Base-by-base conservation (phyloP, 2,113 vertebrate species). In the Ursus arctos region DNA sequence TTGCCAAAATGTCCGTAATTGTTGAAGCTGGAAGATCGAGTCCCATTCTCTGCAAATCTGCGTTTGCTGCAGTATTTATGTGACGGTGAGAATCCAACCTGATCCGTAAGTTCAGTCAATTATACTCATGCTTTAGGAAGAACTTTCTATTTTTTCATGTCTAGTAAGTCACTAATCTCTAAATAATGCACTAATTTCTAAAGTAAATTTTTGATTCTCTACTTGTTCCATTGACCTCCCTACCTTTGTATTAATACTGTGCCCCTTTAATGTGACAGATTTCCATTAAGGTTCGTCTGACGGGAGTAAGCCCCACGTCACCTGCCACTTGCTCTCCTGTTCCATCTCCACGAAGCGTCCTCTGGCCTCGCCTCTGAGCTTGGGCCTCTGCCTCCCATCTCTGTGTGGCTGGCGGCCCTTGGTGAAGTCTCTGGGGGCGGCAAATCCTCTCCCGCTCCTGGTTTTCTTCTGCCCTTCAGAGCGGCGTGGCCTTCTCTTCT, bases 251-350 rank as follows among this genome's bases (percentile, higher is more conserved):
- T 49, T 33, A 15, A 6, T 18, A 12, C 4, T 14, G 19, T 10
- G 1, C 9, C 33, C 43, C 31, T 36, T 47, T 0, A 59, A 18
- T 40, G 74, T 21, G 1, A 3, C 2, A 9, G n/a, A 22, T 18
- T 65, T 49, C 28, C 55, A 43, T 43, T 51, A 15, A n/a, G 76
- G 74, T 53, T 14, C 49, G 21, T 55, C 47, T 31, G 53, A 26
- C 24, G 51, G 22, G 24, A 26, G 1, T 14, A 36, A 69, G n/a
- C 18, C 19, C 69, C 22, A 7, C 3, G 0, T 74, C 16, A 16
- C 6, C 53, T 0, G 10, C 40, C 15, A 0, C 4, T 7, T 3
- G 14, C 31, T 4, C 28, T 55, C 43, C 7, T 0, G 1, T 10
- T n/a, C 4, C 1, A 22, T 51, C 43, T 77, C 63, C n/a, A 13